A percentile compares a stretch with the other conserved stretches of the same genome.
Evolutionary conservation across 2,888 invertebrate species (phyloP).

Genomic region (Callinectes sapidus): DNA sequence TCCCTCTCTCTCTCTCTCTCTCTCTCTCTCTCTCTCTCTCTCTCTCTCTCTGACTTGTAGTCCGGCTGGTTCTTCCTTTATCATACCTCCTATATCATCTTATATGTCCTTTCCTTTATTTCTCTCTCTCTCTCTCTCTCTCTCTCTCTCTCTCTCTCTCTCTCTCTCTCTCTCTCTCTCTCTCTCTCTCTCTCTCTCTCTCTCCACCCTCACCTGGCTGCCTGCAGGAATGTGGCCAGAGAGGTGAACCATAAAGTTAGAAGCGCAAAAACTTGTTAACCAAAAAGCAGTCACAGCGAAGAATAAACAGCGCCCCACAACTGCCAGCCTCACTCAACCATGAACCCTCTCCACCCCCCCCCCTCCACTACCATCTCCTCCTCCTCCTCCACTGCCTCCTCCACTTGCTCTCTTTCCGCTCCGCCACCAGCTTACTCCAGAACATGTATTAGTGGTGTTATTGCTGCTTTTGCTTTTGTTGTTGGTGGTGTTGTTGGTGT

Average conservation of each 20-base stretch:
- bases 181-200: constrained; percentile 32
- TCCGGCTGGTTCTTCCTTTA: constrained; percentile 1
- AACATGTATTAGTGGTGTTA: neutral
- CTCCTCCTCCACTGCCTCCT: neutral
- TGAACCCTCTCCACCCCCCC: neutral
- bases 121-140: neutral
- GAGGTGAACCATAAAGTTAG: constrained; percentile 31
- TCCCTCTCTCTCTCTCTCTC: constrained; percentile 27
- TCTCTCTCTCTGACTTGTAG: constrained; percentile 16
- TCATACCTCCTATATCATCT: constrained; percentile 33
- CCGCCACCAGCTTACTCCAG: neutral
- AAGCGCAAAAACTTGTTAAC: constrained; percentile 16
- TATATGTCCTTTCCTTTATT: constrained; percentile 26
- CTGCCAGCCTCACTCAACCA: constrained; percentile 16
- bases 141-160: constrained; percentile 20
- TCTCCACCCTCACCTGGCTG: neutral
- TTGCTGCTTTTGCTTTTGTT: neutral
- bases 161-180: constrained; percentile 34
- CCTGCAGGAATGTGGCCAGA: constrained; percentile 35
- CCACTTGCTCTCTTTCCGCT: neutral
- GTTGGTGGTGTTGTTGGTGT: neutral
- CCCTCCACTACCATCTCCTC: neutral
- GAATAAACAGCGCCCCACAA: constrained; percentile 10
- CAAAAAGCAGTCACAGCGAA: constrained; percentile 20
- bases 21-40: constrained; percentile 29